Evolutionary conservation across 92 coral and sea anemone species (phyloP).

Genomic region (Phymanthus crucifer): DNA sequence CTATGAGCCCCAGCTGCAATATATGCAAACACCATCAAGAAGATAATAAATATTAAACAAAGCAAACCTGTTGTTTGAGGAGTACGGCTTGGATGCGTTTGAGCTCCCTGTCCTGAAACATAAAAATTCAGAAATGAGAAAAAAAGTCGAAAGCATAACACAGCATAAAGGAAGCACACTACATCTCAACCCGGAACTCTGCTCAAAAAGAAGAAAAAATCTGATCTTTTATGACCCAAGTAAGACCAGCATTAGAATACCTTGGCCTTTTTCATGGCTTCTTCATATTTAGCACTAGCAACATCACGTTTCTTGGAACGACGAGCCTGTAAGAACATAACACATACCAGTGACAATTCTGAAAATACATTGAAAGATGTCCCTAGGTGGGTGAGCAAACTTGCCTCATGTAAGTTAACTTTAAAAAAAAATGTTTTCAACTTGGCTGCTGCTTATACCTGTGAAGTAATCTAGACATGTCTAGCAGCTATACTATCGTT

Average conservation of each 20-base stretch:
- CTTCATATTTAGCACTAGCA: constrained; percentile 93
- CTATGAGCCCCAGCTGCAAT: too few species aligned
- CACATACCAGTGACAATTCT: neutral
- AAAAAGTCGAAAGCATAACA: neutral
- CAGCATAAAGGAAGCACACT: neutral
- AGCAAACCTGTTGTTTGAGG: constrained; percentile 89
- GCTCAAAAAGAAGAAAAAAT: neutral
- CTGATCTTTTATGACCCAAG: neutral
- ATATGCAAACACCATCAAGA: neutral
- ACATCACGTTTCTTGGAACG: constrained; percentile 91
- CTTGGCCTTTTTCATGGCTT: constrained; percentile 97
- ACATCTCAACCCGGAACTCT: too few species aligned
- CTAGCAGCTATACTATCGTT: too few species aligned
- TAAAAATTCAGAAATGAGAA: constrained; percentile 2
- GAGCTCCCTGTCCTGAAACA: constrained; percentile 86
- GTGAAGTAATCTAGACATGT: too few species aligned
- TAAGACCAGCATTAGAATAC: constrained; percentile 28
- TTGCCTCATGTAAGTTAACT: too few species aligned
- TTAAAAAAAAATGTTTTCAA: too few species aligned
- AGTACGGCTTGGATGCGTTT: constrained; percentile 91
- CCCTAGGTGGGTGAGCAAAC: too few species aligned
- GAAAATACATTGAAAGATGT: too few species aligned
- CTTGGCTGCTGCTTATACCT: too few species aligned
- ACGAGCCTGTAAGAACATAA: constrained; percentile 61
- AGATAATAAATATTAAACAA: neutral